Base-by-base conservation (phyloP, 1,140 invertebrate genomes). In the Pantala flavescens region DNA sequence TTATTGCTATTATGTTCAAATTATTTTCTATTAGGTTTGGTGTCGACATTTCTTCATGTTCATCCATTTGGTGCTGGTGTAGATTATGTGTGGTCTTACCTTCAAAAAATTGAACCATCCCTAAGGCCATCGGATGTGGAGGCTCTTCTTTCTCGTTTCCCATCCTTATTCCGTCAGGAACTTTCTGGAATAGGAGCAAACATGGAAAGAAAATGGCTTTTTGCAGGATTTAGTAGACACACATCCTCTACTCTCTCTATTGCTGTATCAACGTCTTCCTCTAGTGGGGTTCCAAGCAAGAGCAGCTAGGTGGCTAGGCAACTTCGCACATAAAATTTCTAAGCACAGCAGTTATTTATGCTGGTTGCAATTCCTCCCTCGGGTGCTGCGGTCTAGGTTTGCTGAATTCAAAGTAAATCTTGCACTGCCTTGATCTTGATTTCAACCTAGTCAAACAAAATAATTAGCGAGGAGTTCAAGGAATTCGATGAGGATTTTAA, bases 51-150 rank as follows among this genome's bases (percentile, higher is more conserved):
- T 84, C 85, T 95, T 42, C 90, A 95, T 80, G 90, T 95, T 70
- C 93, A 96, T 85, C 94, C 93, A 0, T 91, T 92, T 80, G 93
- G 93, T 70, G 92, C 93, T 1, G 91, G 90, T 75, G 86, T 93
- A 5, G 92, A 94, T 81, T 93, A 93, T 79, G 88, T 95, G 77
- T 92, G 90, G 88, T 93, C 90, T 7, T 95, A 93, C 82, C 85
- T 95, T 72, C 89, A 90, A 80, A 92, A 91, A 83, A 85, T 92
- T 75, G 87, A 91, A 72, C 85, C 89, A 2, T 85, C 85, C 75
- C 81, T 92, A 19, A 86, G 87, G 77, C 86, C 88, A 0, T 87
- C 87, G 70, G 90, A 94, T 79, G 87, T 95, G 9, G 91, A 94
- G 82, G 84, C 86, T 77, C 82, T 94, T 55, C 88, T 95, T 82